Conservation (phyloP, 2,888 invertebrate species). For the Leptinotarsa juncta region DNA sequence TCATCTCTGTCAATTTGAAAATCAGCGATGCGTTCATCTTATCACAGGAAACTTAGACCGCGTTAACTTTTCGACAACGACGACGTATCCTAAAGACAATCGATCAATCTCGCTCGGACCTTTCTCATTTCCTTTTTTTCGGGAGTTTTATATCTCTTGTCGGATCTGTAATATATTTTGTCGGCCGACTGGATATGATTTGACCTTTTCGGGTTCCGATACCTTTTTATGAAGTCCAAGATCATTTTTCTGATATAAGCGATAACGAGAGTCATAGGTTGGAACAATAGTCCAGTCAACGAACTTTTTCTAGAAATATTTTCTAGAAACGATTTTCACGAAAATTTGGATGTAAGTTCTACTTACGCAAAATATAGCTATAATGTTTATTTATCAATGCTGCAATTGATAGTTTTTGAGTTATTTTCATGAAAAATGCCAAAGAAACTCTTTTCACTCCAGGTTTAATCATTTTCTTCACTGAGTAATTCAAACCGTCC, state of each 20-base stretch:
- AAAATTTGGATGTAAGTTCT: no score
- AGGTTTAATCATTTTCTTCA: no score
- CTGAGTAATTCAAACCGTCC: no score
- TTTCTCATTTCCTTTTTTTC: slow-evolving; percentile 2
- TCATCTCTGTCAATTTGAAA: neutral
- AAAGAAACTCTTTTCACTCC: no score
- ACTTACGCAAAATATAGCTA: no score
- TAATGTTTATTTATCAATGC: no score
- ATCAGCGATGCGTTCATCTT: neutral
- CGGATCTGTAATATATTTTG: neutral
- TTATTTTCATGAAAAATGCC: no score
- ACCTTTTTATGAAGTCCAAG: neutral
- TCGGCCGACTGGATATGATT: neutral
- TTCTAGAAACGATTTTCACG: neutral
- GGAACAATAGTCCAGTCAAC: neutral
- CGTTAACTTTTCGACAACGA: neutral
- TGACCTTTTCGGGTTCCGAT: neutral
- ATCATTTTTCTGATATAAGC: neutral
- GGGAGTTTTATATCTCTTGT: neutral
- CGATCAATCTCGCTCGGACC: slow-evolving; percentile 6
- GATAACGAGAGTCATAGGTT: neutral
- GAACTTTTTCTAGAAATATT: neutral
- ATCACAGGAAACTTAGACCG: neutral
- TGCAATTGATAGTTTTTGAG: no score
- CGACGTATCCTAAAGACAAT: slow-evolving; percentile 7